Percentiles rank a stretch among this genome's conserved stretches.
Conservation (phyloP, 2,888 invertebrate genomes). For the Aporophyla nigra region DNA sequence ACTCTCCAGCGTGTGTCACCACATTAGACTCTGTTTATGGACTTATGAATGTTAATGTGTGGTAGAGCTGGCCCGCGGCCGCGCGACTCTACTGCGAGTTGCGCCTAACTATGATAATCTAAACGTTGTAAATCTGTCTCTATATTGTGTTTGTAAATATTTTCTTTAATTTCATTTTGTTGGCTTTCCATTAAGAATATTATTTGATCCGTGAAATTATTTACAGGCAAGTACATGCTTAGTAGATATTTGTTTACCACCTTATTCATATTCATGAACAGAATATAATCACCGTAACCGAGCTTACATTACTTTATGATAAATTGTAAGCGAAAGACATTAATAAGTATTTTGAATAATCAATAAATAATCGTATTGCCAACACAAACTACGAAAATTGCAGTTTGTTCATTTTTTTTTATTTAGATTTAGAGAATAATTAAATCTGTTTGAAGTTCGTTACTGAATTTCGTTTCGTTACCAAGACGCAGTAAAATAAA, state of each 20-base stretch:
- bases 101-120: constrained; percentile 62
- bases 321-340: not conserved
- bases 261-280: not conserved
- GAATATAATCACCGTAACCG: not conserved
- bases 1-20: constrained; percentile 27
- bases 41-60: constrained; percentile 53
- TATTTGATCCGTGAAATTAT: constrained; percentile 31
- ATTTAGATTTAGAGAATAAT: not conserved
- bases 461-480: too few relatives aligned
- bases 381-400: not conserved
- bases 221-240: constrained; percentile 4
- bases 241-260: constrained; percentile 18
- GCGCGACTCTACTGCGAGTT: constrained; percentile 14
- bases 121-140: constrained; percentile 52
- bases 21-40: constrained; percentile 57
- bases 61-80: not conserved
- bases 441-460: not conserved
- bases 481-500: too few relatives aligned
- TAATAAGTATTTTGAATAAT: not conserved
- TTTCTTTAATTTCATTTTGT: constrained; percentile 41
- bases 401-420: too few relatives aligned
- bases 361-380: not conserved
- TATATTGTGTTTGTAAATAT: constrained; percentile 55
- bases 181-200: constrained; percentile 29
- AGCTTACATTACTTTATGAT: not conserved